phyloP scores from a whole-genome alignment of 1,140 invertebrate species.

The Saccostrea echinata region DNA sequence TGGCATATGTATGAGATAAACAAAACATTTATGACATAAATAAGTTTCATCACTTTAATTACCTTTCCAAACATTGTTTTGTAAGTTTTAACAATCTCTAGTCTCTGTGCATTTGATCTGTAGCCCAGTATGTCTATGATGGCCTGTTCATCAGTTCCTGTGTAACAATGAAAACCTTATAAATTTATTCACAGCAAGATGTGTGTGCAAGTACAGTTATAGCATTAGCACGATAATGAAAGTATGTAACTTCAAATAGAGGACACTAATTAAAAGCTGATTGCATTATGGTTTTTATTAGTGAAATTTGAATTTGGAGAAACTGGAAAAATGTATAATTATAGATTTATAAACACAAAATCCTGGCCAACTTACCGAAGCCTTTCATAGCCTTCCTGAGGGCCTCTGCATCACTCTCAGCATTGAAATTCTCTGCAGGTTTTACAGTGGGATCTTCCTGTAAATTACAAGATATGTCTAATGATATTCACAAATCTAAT shows the following conservation, averaged over 20 bases:
- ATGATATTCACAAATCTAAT: neutral
- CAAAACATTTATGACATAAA: too few relatives aligned
- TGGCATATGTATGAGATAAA: too few relatives aligned
- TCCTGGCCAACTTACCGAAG: constrained; percentile 65
- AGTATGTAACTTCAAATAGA: neutral
- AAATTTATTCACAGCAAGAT: neutral
- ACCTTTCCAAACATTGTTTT: constrained; percentile 97
- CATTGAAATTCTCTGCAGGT: constrained; percentile 75
- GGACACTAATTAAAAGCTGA: neutral
- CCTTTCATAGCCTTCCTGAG: constrained; percentile 78
- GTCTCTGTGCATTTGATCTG: constrained; percentile 92
- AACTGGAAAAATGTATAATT: neutral
- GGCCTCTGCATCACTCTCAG: constrained; percentile 74
- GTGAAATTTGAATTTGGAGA: neutral
- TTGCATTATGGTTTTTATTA: neutral
- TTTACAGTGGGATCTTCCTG: constrained; percentile 73
- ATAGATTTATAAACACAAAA: neutral
- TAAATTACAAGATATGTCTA: neutral
- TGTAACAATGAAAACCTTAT: constrained; percentile 7
- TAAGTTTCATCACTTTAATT: neutral
- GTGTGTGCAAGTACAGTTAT: neutral
- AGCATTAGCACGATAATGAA: neutral
- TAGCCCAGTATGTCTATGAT: constrained; percentile 94
- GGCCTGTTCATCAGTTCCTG: constrained; percentile 92
- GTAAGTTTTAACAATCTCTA: constrained; percentile 93